Evolutionary conservation across 2,797 vertebrate species (phyloP).

Genomic region (Rhadinocentrus ornatus): DNA sequence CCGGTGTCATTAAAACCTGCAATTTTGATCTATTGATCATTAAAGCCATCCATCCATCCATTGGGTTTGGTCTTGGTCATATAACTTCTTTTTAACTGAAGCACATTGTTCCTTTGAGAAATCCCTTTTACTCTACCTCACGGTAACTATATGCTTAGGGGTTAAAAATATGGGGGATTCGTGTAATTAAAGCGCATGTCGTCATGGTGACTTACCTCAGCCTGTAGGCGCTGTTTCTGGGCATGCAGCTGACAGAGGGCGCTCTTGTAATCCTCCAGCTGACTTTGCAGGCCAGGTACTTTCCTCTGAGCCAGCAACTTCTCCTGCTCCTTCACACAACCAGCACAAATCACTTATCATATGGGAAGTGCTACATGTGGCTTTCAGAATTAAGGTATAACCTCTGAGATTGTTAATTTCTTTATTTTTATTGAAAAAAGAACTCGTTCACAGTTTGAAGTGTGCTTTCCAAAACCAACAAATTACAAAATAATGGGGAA

Average conservation of each 20-base stretch:
- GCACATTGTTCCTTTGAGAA: neutral
- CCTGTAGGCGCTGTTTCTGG: conserved; percentile 89
- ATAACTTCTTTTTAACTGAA: conserved; percentile 1
- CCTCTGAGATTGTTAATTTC: too few relatives aligned
- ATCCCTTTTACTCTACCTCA: neutral
- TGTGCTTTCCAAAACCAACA: neutral
- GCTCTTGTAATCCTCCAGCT: conserved; percentile 92
- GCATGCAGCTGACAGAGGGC: conserved; percentile 89
- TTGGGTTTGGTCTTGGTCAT: neutral
- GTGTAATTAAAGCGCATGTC: conserved; percentile 29
- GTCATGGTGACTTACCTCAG: conserved; percentile 85
- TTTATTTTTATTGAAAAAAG: too few relatives aligned
- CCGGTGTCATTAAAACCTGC: neutral
- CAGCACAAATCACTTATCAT: conserved; percentile 33
- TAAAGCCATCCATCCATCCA: too few relatives aligned
- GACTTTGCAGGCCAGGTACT: conserved; percentile 85
- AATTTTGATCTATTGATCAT: too few relatives aligned
- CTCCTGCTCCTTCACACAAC: conserved; percentile 83
- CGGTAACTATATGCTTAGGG: neutral
- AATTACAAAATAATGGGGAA: neutral
- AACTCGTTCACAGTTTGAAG: neutral
- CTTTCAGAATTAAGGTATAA: neutral
- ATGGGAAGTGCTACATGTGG: neutral
- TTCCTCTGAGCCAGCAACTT: conserved; percentile 87
- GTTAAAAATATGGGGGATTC: neutral